Conservation (phyloP, 92 coral and sea anemone genomes). For the Meandrina meandrites region DNA sequence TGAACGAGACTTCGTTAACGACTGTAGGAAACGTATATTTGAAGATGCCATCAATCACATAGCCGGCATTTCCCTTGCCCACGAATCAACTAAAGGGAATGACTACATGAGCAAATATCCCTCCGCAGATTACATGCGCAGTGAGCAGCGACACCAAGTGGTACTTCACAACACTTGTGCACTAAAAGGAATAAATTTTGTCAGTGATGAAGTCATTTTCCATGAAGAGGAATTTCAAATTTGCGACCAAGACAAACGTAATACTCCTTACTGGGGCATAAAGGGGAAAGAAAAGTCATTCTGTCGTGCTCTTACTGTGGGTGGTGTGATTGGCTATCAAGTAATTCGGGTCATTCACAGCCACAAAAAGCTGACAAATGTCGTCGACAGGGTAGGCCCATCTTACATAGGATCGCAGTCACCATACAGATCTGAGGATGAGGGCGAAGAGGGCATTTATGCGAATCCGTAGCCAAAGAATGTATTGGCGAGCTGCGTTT, state of each 20-base stretch:
- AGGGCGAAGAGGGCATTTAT: not conserved
- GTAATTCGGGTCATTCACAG: conserved; percentile 38
- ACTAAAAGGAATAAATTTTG: conserved; percentile 45
- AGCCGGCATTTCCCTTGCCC: conserved; percentile 53
- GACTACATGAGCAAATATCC: conserved; percentile 38
- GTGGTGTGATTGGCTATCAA: conserved; percentile 62
- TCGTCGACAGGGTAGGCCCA: conserved; percentile 48
- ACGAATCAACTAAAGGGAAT: conserved; percentile 15
- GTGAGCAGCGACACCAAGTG: conserved; percentile 53
- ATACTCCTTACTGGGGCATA: conserved; percentile 44
- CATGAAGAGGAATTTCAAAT: conserved; percentile 26
- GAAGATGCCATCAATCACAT: conserved; percentile 25
- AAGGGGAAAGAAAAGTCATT: conserved; percentile 44
- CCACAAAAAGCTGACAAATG: conserved; percentile 45
- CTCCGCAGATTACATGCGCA: conserved; percentile 32
- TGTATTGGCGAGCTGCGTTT: not conserved
- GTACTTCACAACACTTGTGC: conserved; percentile 50
- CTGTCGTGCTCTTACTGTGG: conserved; percentile 45
- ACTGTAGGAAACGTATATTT: conserved; percentile 23
- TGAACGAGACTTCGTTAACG: conserved; percentile 9
- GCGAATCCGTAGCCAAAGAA: not conserved
- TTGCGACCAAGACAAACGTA: conserved; percentile 4
- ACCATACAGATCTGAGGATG: not conserved
- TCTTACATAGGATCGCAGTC: not conserved
- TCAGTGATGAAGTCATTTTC: conserved; percentile 56